Percentiles rank a stretch among this genome's conserved stretches.
These are phyloP conservation scores for Limnephilus auricula DNA, from an alignment of 2,888 invertebrate genomes.

Conservation along the genomic window DNA sequence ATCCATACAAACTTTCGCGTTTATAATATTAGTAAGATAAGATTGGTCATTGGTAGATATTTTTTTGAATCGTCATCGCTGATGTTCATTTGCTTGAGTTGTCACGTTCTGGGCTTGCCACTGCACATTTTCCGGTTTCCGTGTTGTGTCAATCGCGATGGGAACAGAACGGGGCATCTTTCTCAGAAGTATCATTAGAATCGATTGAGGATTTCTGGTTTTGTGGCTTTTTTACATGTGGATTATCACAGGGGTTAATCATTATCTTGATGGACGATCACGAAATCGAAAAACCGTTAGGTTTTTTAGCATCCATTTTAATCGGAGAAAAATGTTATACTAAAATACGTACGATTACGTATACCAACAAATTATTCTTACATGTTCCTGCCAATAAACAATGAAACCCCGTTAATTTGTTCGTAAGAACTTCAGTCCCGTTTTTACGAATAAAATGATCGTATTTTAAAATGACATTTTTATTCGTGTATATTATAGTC, in stretches of 20 bases:
- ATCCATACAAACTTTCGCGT: too few species aligned
- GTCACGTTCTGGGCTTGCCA: conserved; percentile 44
- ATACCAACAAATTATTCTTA: too few species aligned
- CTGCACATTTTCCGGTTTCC: conserved; percentile 45
- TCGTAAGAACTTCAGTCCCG: too few species aligned
- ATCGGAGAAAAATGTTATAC: too few species aligned
- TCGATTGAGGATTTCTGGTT: conserved; percentile 36
- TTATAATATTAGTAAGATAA: too few species aligned
- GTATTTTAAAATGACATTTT: too few species aligned
- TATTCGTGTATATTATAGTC: too few species aligned
- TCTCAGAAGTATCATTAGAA: conserved; percentile 36
- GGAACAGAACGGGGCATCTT: conserved; percentile 9
- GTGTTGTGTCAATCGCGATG: conserved; percentile 15
- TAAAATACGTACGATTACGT: too few species aligned
- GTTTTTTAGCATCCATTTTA: background rate
- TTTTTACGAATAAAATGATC: too few species aligned
- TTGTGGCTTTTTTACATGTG: background rate
- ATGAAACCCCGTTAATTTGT: too few species aligned
- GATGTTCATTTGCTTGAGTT: conserved; percentile 52
- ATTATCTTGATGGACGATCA: background rate
- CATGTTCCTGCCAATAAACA: too few species aligned
- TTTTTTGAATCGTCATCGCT: conserved; percentile 12
- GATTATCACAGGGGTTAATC: background rate
- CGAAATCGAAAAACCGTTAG: background rate
- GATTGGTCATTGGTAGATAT: conserved; percentile 20